A percentile compares a stretch with the other conserved stretches of the same genome.
phyloP scores from a whole-genome alignment of 2,113 vertebrate species.

The Dendrocopos noguchii region DNA sequence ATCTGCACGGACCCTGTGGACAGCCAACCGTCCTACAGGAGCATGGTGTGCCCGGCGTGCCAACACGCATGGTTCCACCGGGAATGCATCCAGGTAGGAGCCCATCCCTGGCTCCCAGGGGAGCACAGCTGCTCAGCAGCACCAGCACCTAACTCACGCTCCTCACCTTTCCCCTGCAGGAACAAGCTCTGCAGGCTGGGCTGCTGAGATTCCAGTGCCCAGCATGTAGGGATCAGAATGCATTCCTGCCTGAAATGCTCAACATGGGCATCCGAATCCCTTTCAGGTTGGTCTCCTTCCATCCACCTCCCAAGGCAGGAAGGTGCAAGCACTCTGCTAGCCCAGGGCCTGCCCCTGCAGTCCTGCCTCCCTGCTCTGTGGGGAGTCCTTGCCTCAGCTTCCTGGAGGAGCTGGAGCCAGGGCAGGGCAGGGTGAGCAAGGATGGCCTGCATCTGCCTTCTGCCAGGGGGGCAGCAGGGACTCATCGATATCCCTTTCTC shows the following conservation, averaged over 20 bases:
- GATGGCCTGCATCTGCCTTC: background rate
- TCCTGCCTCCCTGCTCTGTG: too few species aligned
- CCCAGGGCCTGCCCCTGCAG: too few species aligned
- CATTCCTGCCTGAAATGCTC: too few species aligned
- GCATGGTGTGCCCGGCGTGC: background rate
- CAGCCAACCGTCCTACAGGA: background rate
- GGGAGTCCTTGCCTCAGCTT: too few species aligned
- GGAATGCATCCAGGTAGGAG: background rate
- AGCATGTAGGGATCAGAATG: background rate
- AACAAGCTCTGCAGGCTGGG: background rate
- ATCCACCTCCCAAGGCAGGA: too few species aligned
- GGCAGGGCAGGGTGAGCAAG: background rate
- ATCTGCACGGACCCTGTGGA: background rate
- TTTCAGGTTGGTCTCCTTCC: too few species aligned
- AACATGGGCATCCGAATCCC: too few species aligned
- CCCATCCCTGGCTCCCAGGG: background rate
- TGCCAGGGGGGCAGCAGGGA: background rate
- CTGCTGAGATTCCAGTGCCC: background rate
- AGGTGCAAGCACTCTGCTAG: too few species aligned
- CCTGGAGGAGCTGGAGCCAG: too few species aligned
- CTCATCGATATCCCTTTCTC: too few species aligned
- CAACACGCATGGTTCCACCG: background rate
- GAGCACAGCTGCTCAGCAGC: background rate
- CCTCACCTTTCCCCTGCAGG: background rate
- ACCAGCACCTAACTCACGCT: background rate